A percentile compares a stretch with the other conserved stretches of the same genome.
These are phyloP conservation scores for Alauda arvensis DNA, from an alignment of 2,797 vertebrate species.

Conservation along the genomic window DNA sequence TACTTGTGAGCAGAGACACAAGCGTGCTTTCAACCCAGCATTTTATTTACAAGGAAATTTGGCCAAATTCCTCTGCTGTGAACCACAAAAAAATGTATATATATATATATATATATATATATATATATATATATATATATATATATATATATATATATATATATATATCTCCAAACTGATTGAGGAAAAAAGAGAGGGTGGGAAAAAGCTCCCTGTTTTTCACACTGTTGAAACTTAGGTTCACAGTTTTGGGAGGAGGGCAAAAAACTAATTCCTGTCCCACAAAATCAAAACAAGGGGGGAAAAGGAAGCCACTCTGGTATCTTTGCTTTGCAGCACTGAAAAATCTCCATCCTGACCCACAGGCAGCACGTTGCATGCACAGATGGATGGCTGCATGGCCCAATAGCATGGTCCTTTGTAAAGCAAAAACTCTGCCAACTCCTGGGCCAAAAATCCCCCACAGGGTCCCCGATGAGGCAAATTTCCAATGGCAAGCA, in stretches of 20 bases:
- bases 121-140: not conserved
- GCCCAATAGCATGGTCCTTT: not conserved
- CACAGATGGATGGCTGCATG: constrained; percentile 9
- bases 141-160: not conserved
- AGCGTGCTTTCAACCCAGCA: constrained; percentile 7
- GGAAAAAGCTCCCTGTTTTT: not conserved
- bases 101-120: not conserved
- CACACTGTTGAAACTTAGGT: not conserved
- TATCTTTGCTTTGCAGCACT: not conserved
- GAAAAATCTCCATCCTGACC: not conserved
- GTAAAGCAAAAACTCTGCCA: constrained; percentile 20
- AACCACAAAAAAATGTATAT: not conserved
- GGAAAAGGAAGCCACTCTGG: not conserved
- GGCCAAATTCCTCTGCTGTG: constrained; percentile 45
- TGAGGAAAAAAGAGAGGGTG: not conserved
- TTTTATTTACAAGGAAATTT: constrained; percentile 38
- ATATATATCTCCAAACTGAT: not conserved
- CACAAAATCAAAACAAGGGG: not conserved
- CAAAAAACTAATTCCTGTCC: not conserved
- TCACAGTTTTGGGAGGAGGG: not conserved
- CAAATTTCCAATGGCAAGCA: not conserved
- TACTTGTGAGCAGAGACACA: constrained; percentile 33
- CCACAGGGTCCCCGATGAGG: not conserved
- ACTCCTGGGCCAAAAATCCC: not conserved
- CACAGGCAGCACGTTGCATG: not conserved